These are phyloP conservation scores for Eulemur coronatus DNA, from an alignment of 2,797 vertebrate species.

Conservation along the genomic window DNA sequence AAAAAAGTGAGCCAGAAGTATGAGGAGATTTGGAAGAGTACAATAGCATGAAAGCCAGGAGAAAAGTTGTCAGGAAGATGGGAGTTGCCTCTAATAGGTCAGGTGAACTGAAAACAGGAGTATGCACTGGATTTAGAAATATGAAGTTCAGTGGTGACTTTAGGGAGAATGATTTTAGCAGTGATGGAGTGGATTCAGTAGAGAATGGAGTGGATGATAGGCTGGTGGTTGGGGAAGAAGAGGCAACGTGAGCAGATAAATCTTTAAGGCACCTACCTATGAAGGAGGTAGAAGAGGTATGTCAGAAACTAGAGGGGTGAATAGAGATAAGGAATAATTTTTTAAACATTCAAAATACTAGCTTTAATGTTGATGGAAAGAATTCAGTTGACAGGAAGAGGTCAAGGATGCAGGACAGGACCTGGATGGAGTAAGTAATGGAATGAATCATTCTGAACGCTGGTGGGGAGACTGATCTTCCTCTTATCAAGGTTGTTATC, in stretches of 20 bases:
- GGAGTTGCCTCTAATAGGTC: background rate
- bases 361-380: background rate
- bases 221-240: background rate
- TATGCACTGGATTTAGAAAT: background rate
- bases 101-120: background rate
- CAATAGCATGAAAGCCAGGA: background rate
- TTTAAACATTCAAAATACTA: background rate
- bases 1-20: too few relatives aligned
- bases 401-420: background rate
- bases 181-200: too few relatives aligned
- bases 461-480: too few relatives aligned
- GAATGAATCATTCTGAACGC: background rate
- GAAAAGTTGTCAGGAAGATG: background rate
- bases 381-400: background rate
- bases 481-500: too few relatives aligned
- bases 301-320: background rate
- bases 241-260: too few relatives aligned
- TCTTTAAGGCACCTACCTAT: fast-evolving
- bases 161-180: background rate
- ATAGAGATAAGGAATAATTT: background rate
- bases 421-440: fast-evolving
- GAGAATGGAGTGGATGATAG: fast-evolving
- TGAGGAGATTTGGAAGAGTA: background rate
- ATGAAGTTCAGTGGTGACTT: background rate
- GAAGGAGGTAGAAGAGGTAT: background rate